Base-by-base conservation (phyloP, 2,888 invertebrate species). In the Mongoloraphidia duomilia region DNA sequence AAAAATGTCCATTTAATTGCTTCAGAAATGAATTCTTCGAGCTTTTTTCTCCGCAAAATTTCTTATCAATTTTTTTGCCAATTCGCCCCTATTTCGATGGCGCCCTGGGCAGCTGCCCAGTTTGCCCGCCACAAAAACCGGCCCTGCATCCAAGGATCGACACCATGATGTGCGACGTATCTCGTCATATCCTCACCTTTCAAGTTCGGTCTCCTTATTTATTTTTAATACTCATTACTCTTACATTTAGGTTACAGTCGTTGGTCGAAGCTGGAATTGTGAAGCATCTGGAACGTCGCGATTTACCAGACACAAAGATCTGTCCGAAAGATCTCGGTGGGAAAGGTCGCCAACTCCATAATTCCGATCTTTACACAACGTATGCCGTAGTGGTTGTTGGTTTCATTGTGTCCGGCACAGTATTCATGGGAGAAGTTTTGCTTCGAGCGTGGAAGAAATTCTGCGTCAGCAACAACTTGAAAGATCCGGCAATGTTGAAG, bases 291-390 rank as follows among this genome's bases (percentile, higher is more conserved):
- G 71, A 80, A 46, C 69, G 70, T 2, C 68, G 71, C 51, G 74
- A 79, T 54, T 63, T 88, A 55, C 88, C 90, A 0, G 75, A 79
- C 54, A 82, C 84, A 0, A 78, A 80, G 61, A 84, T 89, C 42
- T 91, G 91, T 56, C 89, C 90, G 0, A 72, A 87, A 46, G 80
- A 90, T 65, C 68, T 90, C 55, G 84, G 83, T 55, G 84, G 84
- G 49, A 85, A 80, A 39, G 90, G 90, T 59, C 73, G 89, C 1
- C 82, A 82, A 60, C 67, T 91, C 8, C 68, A 80, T 53, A 85
- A 87, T 61, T 74, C 79, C 4, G 90, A 91, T 63, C 73, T 91
- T 1, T 64, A 77, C 57, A 82, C 88, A 73, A 90, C 90, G 0
- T 91, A 89, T 59, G 70, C 80, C 55, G 81, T 89, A 2, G 84